Evolutionary conservation across 2,888 invertebrate species (phyloP).

Genomic region (Gortyna flavago): DNA sequence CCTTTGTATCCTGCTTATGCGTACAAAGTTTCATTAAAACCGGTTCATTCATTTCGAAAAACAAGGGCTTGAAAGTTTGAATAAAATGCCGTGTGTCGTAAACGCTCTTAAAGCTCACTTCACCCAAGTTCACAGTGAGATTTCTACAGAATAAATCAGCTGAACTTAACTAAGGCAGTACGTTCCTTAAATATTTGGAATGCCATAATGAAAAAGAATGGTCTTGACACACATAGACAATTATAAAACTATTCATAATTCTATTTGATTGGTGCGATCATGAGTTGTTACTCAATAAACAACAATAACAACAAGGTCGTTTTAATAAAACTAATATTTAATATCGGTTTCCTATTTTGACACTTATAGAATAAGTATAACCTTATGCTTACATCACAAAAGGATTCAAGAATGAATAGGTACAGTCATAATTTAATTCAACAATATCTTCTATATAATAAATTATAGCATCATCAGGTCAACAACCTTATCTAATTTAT

Average conservation of each 20-base stretch:
- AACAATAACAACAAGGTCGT: constrained; percentile 17
- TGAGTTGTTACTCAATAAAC: constrained; percentile 9
- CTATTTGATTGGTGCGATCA: constrained; percentile 3
- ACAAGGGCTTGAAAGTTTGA: too few species aligned
- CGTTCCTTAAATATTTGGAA: background rate
- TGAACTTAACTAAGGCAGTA: background rate
- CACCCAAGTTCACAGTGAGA: background rate
- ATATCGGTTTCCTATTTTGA: constrained; percentile 17
- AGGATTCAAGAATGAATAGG: constrained; percentile 22
- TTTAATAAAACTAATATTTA: constrained; percentile 35
- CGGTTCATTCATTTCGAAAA: too few species aligned
- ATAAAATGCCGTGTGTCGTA: too few species aligned
- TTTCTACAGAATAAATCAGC: background rate
- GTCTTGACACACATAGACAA: constrained; percentile 24
- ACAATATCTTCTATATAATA: background rate
- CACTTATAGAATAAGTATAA: constrained; percentile 28
- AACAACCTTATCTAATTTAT: background rate
- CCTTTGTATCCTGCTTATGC: too few species aligned
- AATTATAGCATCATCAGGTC: constrained; percentile 20
- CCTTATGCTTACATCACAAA: constrained; percentile 33
- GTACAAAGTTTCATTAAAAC: too few species aligned
- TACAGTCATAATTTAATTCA: constrained; percentile 21
- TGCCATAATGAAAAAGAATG: background rate
- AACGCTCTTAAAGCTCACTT: background rate
- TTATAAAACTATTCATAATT: background rate